phyloP scores from a whole-genome alignment of 2,113 vertebrate species.

The Equus przewalskii region DNA sequence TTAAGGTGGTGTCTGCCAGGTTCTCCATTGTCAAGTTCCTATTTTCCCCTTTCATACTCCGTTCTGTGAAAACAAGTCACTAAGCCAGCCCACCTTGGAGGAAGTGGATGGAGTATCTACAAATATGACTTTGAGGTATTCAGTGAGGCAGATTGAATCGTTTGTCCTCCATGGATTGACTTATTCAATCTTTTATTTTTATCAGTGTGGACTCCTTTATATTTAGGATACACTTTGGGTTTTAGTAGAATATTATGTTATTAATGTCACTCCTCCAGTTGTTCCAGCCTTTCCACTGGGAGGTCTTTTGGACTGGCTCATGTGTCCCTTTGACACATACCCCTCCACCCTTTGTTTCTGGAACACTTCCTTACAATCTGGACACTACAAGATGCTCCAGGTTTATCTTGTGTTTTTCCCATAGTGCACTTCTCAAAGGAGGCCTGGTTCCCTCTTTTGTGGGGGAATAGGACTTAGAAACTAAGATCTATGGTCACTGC shows the following conservation, averaged over 20 bases:
- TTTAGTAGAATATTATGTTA: too few species aligned
- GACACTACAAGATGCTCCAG: too few species aligned
- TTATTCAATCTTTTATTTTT: too few species aligned
- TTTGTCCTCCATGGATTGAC: background rate
- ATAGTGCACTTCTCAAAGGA: background rate
- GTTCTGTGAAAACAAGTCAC: too few species aligned
- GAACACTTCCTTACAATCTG: too few species aligned
- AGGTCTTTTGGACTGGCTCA: background rate
- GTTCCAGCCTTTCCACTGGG: too few species aligned
- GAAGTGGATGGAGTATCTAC: accelerated
- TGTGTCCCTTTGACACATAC: background rate
- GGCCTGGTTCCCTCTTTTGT: background rate
- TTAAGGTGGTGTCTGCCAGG: background rate
- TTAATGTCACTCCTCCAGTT: too few species aligned
- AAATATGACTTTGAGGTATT: background rate
- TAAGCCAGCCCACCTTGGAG: too few species aligned
- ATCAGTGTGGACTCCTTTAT: too few species aligned
- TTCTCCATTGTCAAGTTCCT: background rate
- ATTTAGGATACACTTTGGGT: too few species aligned
- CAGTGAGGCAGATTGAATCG: background rate
- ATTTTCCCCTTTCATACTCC: too few species aligned
- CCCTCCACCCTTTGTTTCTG: background rate
- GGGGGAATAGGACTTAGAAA: too few species aligned
- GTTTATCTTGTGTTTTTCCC: background rate
- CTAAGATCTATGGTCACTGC: background rate